Percentiles rank a stretch among this genome's conserved stretches.
These are phyloP conservation scores for Neostethus bicornis DNA, from an alignment of 2,797 vertebrate species.

Conservation along the genomic window DNA sequence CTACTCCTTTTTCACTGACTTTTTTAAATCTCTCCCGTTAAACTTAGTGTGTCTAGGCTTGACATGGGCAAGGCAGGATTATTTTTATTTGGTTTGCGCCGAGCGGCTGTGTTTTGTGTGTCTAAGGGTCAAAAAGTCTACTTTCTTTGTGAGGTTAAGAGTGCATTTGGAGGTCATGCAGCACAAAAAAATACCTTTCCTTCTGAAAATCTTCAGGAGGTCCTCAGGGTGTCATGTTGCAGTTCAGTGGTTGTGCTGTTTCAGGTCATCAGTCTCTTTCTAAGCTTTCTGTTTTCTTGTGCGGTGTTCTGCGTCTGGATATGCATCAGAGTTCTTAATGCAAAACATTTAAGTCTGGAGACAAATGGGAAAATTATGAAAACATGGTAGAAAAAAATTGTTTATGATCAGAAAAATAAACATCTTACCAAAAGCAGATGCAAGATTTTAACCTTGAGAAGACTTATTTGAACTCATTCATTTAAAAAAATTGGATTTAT, in stretches of 20 bases:
- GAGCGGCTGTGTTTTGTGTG: slow-evolving; percentile 51
- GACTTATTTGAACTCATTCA: too few relatives aligned
- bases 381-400: too few relatives aligned
- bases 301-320: too few relatives aligned
- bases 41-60: slow-evolving; percentile 33
- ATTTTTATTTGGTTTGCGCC: slow-evolving; percentile 27
- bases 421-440: too few relatives aligned
- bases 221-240: slow-evolving; percentile 36
- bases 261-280: background rate
- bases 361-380: too few relatives aligned
- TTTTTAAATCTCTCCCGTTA: slow-evolving; percentile 54
- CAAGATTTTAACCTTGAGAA: too few relatives aligned
- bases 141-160: slow-evolving; percentile 17
- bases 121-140: slow-evolving; percentile 56
- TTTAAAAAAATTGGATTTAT: too few relatives aligned
- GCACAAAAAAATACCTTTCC: slow-evolving; percentile 44
- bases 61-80: slow-evolving; percentile 36
- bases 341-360: too few relatives aligned
- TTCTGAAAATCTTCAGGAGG: slow-evolving; percentile 1
- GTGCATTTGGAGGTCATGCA: slow-evolving; percentile 49
- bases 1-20: slow-evolving; percentile 47
- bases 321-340: too few relatives aligned
- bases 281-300: slow-evolving; percentile 32
- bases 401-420: too few relatives aligned
- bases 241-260: background rate